phyloP scores from a whole-genome alignment of 2,888 invertebrate genomes.

The Eueremaeus valkanovi region DNA sequence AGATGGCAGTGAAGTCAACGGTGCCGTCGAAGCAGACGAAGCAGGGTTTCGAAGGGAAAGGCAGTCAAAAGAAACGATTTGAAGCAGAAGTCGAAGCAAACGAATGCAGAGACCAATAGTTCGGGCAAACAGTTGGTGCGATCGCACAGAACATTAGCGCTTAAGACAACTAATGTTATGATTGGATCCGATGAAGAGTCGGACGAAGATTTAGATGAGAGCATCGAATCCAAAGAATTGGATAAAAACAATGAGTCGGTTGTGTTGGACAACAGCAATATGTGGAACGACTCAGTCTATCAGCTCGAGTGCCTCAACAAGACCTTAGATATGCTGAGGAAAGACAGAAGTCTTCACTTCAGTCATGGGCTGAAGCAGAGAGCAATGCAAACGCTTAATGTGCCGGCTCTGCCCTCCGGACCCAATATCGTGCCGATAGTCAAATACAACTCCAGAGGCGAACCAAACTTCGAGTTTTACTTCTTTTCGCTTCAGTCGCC shows the following conservation, averaged over 20 bases:
- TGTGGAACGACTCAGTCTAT: background rate
- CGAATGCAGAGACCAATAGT: no score
- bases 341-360: background rate
- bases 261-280: background rate
- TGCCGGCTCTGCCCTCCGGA: background rate
- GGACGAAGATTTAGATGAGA: background rate
- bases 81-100: no score
- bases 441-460: background rate
- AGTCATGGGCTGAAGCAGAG: background rate
- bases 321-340: background rate
- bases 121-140: background rate
- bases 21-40: no score
- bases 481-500: background rate
- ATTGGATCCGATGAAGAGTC: constrained; percentile 9
- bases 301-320: background rate
- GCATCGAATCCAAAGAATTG: background rate
- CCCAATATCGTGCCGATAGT: background rate
- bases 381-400: background rate
- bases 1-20: no score
- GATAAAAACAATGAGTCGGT: background rate
- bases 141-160: background rate
- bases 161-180: background rate
- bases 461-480: constrained; percentile 23
- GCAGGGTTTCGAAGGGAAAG: no score
- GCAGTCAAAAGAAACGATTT: no score